These are phyloP conservation scores for Drosophila lacteicornis DNA, from an alignment of 1,140 invertebrate genomes.

Conservation along the genomic window DNA sequence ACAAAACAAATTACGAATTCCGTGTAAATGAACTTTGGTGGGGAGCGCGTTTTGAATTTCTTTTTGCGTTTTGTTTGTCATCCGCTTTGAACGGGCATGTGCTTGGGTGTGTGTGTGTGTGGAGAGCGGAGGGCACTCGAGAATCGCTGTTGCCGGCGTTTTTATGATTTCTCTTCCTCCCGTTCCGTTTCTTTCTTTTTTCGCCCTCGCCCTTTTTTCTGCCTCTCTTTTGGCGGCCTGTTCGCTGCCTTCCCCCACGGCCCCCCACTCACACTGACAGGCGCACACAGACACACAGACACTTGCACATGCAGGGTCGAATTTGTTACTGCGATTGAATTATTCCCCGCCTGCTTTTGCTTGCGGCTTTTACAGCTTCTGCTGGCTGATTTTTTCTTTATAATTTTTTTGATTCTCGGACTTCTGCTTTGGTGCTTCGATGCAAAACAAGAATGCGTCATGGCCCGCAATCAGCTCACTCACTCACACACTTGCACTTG, in stretches of 20 bases:
- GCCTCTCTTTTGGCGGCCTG: conserved; percentile 34
- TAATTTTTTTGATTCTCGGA: conserved; percentile 40
- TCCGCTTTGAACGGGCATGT: conserved; percentile 33
- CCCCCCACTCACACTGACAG: conserved; percentile 26
- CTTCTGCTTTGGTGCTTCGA: conserved; percentile 55
- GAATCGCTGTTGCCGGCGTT: conserved; percentile 76
- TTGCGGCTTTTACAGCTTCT: conserved; percentile 35
- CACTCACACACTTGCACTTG: conserved; percentile 39
- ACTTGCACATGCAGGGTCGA: conserved; percentile 54
- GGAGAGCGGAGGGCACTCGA: conserved; percentile 60
- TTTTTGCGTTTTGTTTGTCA: conserved; percentile 53
- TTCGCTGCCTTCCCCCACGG: conserved; percentile 49
- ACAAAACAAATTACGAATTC: conserved; percentile 79
- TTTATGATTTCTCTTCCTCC: conserved; percentile 62
- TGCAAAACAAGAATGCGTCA: conserved; percentile 81
- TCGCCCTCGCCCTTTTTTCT: conserved; percentile 69
- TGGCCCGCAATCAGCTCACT: conserved; percentile 49
- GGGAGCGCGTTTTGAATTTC: conserved; percentile 46
- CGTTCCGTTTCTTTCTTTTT: conserved; percentile 38
- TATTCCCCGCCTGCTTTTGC: conserved; percentile 18
- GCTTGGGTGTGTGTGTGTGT: conserved; percentile 21
- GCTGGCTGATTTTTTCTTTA: conserved; percentile 23
- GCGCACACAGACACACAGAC: conserved; percentile 45
- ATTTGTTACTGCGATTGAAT: conserved; percentile 25
- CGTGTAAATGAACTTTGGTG: conserved; percentile 78